Conservation (phyloP, 2,797 vertebrate genomes). For the Astyanax mexicanus region DNA sequence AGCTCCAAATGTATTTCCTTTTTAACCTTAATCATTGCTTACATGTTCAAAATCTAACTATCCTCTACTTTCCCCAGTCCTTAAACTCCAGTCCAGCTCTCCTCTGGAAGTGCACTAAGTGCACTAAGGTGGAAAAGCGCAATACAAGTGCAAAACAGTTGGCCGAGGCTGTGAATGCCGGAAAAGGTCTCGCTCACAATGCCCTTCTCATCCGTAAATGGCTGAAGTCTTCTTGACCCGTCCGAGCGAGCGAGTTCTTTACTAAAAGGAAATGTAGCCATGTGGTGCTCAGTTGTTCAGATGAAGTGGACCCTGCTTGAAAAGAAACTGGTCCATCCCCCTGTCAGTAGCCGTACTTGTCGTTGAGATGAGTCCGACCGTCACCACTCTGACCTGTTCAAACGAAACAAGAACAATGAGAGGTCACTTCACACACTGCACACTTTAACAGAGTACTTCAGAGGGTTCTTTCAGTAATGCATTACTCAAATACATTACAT, state of each 20-base stretch:
- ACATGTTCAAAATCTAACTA: background rate
- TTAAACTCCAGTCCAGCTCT: background rate
- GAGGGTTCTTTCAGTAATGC: no score
- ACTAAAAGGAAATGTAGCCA: background rate
- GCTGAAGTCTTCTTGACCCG: background rate
- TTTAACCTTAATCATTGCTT: no score
- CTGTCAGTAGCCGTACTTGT: constrained; percentile 93
- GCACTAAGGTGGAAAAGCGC: background rate
- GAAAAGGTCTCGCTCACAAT: background rate
- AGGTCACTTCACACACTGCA: background rate
- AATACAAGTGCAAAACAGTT: constrained; percentile 3
- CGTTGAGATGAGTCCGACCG: constrained; percentile 95
- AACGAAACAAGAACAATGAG: background rate
- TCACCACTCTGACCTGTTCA: constrained; percentile 91
- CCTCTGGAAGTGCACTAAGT: constrained; percentile 4
- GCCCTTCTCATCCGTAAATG: background rate
- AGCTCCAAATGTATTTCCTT: no score
- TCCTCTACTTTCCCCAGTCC: background rate
- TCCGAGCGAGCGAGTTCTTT: background rate
- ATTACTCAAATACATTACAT: no score
- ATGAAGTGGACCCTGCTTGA: background rate
- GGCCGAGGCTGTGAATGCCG: background rate
- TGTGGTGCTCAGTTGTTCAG: background rate
- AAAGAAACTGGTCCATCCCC: background rate
- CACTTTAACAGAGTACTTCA: background rate